Base-by-base conservation (phyloP, 2,113 vertebrate species). In the Parotia lawesii region DNA sequence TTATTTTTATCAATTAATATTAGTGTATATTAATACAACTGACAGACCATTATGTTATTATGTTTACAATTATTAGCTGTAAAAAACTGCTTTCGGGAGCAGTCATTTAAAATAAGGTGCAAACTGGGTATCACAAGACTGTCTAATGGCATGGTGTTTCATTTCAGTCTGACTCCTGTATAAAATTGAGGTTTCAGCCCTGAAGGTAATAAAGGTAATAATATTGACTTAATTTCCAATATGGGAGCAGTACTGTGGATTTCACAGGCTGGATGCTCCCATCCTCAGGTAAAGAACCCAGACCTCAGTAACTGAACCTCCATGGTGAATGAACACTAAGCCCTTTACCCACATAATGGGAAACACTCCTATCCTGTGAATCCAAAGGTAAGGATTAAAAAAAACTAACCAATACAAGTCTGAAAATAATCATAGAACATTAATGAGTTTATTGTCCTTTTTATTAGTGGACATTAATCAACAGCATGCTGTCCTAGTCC, bases 1-100 rank as follows among this genome's bases (percentile, higher is more conserved):
- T 87, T 53, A 87, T 56, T 94, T 94, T 92, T 96, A 93, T 62
- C 92, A 95, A 94, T 94, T 96, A 93, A 66, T 87, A 93, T 89
- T 45, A 92, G 44, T 11, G 20, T 15, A 86, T 95, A 91, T 85
- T 64, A 80, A 97, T 23, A 11, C 67, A 85, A 60, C 84, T 77
- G 13, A 64, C 58, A 91, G 85, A 89, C 66, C 70, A 58, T 93
- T 90, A 86, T 50, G 15, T 72, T 85, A 85, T 72, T 66, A 70
- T 82, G 48, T 89, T 96, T 95, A 90, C 62, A 90, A 79, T 94
- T 90, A 93, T 94, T 85, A 95, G 87, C 64, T 86, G 61, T 61
- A 94, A 96, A 94, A 97, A 94, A 92, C 54, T 79, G 85, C 53
- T 97, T 96, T 97, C 58, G 65, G 58, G 37, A 88, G 62, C 57